phyloP scores from a whole-genome alignment of 2,888 invertebrate genomes.

The Amiota mariae region DNA sequence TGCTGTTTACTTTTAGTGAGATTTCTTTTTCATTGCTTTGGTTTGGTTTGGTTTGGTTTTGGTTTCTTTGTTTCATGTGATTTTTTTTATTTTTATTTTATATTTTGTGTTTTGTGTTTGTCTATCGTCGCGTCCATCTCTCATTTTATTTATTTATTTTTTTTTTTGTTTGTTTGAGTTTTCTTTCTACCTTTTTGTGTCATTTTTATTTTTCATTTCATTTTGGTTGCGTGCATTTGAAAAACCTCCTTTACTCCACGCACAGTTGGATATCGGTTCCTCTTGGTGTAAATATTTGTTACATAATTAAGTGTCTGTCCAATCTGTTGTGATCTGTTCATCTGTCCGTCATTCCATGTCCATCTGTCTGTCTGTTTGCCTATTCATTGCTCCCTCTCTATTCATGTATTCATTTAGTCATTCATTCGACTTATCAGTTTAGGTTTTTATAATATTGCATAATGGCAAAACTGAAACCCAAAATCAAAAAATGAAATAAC shows the following conservation, averaged over 20 bases:
- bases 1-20: no score
- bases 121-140: no score
- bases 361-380: no score
- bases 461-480: no score
- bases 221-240: conserved; percentile 10
- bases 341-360: no score
- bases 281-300: conserved; percentile 65
- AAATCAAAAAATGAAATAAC: conserved; percentile 3
- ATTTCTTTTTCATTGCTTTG: conserved; percentile 1
- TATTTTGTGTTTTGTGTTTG: neutral
- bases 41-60: conserved; percentile 19
- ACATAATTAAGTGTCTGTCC: conserved; percentile 58
- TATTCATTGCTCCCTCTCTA: no score
- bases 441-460: no score
- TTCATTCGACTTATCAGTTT: conserved; percentile 7
- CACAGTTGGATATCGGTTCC: conserved; percentile 4
- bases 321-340: neutral
- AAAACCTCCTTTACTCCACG: neutral
- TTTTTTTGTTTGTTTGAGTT: neutral
- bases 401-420: no score
- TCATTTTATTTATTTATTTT: neutral
- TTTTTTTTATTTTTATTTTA: conserved; percentile 48
- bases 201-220: conserved; percentile 43
- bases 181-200: conserved; percentile 54
- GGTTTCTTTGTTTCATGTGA: conserved; percentile 41